These are phyloP conservation scores for Salmo trutta DNA, from an alignment of 2,797 vertebrate genomes.

Conservation along the genomic window DNA sequence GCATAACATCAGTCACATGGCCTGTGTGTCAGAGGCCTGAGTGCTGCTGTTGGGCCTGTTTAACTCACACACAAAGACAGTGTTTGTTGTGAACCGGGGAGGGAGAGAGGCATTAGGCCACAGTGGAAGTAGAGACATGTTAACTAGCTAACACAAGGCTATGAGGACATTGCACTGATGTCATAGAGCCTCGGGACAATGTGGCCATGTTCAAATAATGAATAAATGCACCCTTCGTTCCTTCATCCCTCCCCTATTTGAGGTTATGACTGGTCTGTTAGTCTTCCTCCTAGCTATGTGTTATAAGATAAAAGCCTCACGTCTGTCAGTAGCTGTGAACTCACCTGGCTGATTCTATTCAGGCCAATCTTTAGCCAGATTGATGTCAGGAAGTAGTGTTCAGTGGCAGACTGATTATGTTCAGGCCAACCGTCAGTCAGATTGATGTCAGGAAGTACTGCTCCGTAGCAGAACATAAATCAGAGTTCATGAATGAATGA, in stretches of 20 bases:
- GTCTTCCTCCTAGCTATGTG: neutral
- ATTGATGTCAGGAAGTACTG: neutral
- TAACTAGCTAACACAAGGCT: constrained; percentile 27
- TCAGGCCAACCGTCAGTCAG: too few relatives aligned
- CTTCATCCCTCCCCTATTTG: neutral
- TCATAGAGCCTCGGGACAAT: constrained; percentile 19
- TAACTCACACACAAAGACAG: constrained; percentile 59
- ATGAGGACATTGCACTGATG: constrained; percentile 41
- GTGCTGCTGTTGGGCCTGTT: constrained; percentile 38
- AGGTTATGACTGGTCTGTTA: too few relatives aligned
- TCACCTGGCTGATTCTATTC: neutral
- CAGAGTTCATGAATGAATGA: neutral
- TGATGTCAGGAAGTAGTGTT: constrained; percentile 6
- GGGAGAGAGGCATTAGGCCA: constrained; percentile 3
- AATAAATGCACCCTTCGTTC: neutral
- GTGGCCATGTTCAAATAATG: neutral
- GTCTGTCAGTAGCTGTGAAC: neutral
- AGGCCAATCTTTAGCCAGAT: neutral
- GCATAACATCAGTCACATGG: constrained; percentile 64
- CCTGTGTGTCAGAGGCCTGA: constrained; percentile 37
- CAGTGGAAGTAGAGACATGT: neutral
- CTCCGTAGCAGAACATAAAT: neutral
- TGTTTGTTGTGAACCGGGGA: constrained; percentile 51
- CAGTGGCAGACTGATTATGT: neutral
- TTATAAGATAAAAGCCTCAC: constrained; percentile 13